Evolutionary conservation across 2,888 invertebrate species (phyloP), one percentile per base, ranked within the genome.

Genomic region (Ichneumoninae sp.): DNA sequence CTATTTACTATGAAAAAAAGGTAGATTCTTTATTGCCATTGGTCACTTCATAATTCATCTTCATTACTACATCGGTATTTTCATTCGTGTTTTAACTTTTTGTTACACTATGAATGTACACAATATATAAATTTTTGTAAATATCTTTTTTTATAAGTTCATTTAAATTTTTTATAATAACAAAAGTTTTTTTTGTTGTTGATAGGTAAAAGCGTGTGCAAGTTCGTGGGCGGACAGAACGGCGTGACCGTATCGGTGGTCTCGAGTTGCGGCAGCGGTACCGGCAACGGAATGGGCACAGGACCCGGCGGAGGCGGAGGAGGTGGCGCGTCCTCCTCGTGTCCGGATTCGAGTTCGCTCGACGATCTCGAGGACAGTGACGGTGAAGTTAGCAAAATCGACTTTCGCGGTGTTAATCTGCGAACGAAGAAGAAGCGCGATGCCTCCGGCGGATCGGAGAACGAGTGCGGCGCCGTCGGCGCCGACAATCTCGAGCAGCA

Each of bases 341-440:
- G 82, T 68, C 84, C 86, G 16, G 90, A 90, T 68, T 81, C 87
- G 26, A 82, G 82, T 60, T 86, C 90, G 44, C 90, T 92, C 82
- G 93, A 93, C 78, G 94, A 94, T 78, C 93, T 94, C 44, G 94
- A 95, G 86, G 96, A 96, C 92, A 96, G 96, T 90, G 97, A 97
- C 92, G 96, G 96, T n/a, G 97, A 97, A 93, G 96, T 97, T 90
- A 97, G 97, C 91, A 96, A 96, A 90, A 97, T 97, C 86, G 97
- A 97, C 92, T 96, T 97, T 92, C 95, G 96, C 52, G 94, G 96
- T 93, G 96, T 96, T 19, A 96, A 96, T 91, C 94, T 96, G 94
- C 94, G 96, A 0, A 95, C 95, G 82, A 96, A 96, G 90, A 96
- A 96, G 92, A 95, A 95, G 66, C 94, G 95, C 4, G 95, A 95